Percentiles rank a stretch among this genome's conserved stretches.
phyloP scores from a whole-genome alignment of 2,113 vertebrate genomes.

The Potamarius usumacintae region DNA sequence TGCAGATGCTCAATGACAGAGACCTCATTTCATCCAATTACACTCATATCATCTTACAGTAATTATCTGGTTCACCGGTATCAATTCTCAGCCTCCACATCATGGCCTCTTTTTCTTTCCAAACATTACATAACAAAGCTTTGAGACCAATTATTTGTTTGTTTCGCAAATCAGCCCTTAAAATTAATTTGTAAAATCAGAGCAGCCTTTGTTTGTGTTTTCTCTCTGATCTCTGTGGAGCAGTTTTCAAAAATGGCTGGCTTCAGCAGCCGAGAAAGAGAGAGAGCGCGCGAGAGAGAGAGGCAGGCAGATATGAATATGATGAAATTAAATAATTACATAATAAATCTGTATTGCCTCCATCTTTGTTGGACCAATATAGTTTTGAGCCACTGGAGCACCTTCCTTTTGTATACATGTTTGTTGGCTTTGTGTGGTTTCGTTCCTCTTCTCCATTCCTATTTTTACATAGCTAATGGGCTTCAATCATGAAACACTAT shows the following conservation, averaged over 20 bases:
- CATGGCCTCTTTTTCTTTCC: background rate
- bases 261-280: constrained; percentile 12
- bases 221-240: constrained; percentile 43
- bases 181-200: constrained; percentile 59
- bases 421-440: background rate
- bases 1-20: constrained; percentile 1
- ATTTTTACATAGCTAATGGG: background rate
- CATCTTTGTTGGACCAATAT: background rate
- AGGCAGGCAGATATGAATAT: background rate
- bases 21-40: constrained; percentile 33
- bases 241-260: constrained; percentile 35
- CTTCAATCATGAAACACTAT: background rate
- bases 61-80: constrained; percentile 35
- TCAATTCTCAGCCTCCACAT: constrained; percentile 35
- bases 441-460: background rate
- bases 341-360: background rate
- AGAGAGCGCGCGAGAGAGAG: background rate
- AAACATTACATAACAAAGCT: constrained; percentile 46
- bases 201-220: constrained; percentile 54
- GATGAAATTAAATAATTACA: constrained; percentile 32
- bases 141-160: constrained; percentile 54
- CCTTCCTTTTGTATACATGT: background rate
- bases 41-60: constrained; percentile 27
- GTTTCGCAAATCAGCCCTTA: constrained; percentile 51
- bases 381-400: background rate